phyloP scores from a whole-genome alignment of 2,113 vertebrate genomes.

The Heterocephalus glaber region DNA sequence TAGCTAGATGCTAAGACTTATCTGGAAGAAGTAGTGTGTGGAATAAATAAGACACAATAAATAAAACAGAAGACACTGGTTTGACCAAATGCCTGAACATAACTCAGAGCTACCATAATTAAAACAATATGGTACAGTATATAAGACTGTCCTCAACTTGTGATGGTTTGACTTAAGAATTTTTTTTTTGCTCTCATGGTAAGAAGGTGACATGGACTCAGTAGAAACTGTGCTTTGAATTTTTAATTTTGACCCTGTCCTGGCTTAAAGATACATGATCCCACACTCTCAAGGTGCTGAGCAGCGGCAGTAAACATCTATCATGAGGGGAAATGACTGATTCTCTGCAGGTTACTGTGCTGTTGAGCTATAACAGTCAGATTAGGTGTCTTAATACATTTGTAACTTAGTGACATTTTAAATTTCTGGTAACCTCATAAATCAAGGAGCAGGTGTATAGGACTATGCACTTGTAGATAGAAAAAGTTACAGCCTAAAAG shows the following conservation, averaged over 20 bases:
- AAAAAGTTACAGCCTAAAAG: neutral
- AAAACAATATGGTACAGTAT: constrained; percentile 21
- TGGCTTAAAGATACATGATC: neutral
- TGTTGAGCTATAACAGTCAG: neutral
- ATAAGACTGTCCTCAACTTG: neutral
- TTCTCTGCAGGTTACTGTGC: neutral
- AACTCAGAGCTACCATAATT: constrained; percentile 36
- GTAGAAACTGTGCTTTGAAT: neutral
- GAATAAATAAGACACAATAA: constrained; percentile 2
- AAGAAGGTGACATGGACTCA: neutral
- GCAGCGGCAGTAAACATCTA: too few species aligned
- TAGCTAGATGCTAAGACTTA: constrained; percentile 33
- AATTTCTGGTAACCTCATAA: neutral
- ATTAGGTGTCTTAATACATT: neutral
- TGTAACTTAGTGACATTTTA: neutral
- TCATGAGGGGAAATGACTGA: neutral
- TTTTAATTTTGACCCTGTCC: neutral
- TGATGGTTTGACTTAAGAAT: neutral
- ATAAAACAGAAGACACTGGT: constrained; percentile 31
- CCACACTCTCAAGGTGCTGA: neutral
- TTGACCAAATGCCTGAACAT: neutral
- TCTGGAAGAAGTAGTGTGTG: neutral
- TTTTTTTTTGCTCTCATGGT: neutral
- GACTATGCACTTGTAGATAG: neutral
- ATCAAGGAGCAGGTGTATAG: neutral